These are phyloP conservation scores for roundworm (Caenorhabditis elegans) DNA, from an alignment of 1,140 invertebrate species.

Conservation along the genomic window DNA sequence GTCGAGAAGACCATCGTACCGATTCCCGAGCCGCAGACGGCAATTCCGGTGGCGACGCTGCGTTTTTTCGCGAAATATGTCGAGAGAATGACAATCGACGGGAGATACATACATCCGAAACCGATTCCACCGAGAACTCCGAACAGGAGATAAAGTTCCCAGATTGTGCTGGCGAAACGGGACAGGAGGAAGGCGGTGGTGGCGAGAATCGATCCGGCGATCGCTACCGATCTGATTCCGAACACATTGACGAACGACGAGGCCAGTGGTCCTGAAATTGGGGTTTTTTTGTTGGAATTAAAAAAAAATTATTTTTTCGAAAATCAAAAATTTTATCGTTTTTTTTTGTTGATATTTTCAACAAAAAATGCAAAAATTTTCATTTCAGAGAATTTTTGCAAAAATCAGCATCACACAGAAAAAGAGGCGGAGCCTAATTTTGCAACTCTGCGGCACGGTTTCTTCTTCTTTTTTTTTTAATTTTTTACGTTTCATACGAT, in stretches of 20 bases:
- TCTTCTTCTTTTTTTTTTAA: too few relatives aligned
- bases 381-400: too few relatives aligned
- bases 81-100: slow-evolving; percentile 83
- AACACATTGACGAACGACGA: slow-evolving; percentile 80
- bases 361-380: too few relatives aligned
- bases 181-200: slow-evolving; percentile 77
- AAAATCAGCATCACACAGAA: too few relatives aligned
- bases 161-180: slow-evolving; percentile 77
- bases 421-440: too few relatives aligned
- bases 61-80: slow-evolving; percentile 90
- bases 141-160: slow-evolving; percentile 80
- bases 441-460: too few relatives aligned
- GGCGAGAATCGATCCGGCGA: slow-evolving; percentile 79
- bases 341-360: too few relatives aligned
- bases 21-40: slow-evolving; percentile 88
- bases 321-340: too few relatives aligned
- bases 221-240: slow-evolving; percentile 84
- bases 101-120: slow-evolving; percentile 84
- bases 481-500: too few relatives aligned
- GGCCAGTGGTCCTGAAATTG: slow-evolving; percentile 81
- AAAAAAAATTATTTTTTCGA: too few relatives aligned
- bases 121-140: slow-evolving; percentile 85
- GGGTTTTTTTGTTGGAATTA: too few relatives aligned
- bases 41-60: slow-evolving; percentile 86
- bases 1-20: slow-evolving; percentile 77